Conservation (phyloP, 2,797 vertebrate genomes). For the Pachyuromys duprasi region DNA sequence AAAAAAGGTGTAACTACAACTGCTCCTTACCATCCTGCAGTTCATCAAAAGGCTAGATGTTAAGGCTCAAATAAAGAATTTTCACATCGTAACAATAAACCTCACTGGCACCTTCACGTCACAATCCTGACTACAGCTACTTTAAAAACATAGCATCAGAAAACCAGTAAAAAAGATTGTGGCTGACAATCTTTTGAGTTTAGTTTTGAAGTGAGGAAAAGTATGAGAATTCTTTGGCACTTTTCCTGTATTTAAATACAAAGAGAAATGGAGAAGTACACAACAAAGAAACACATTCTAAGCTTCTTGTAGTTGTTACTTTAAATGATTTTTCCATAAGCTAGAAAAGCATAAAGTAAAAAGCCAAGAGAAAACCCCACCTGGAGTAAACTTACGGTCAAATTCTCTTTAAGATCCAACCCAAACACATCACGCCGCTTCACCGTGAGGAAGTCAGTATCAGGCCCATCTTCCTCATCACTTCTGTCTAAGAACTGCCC, state of each 20-base stretch:
- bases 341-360: background rate
- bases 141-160: conserved; percentile 68
- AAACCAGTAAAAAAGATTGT: conserved; percentile 65
- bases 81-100: background rate
- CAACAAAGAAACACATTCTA: background rate
- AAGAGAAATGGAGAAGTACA: background rate
- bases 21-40: background rate
- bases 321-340: background rate
- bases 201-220: conserved; percentile 23
- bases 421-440: conserved; percentile 94
- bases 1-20: background rate
- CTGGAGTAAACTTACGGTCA: conserved; percentile 81
- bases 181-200: conserved; percentile 50
- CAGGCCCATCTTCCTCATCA: conserved; percentile 88
- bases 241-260: conserved; percentile 40
- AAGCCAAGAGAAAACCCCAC: background rate
- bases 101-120: conserved; percentile 55
- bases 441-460: conserved; percentile 92
- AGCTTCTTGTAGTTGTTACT: background rate
- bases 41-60: background rate
- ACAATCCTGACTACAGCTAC: conserved; percentile 59
- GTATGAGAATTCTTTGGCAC: background rate
- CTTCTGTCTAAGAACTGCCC: conserved; percentile 78
- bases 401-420: conserved; percentile 81
- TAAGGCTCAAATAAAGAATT: conserved; percentile 14